phyloP scores from a whole-genome alignment of 2,797 vertebrate species.

The Danio tinwini region DNA sequence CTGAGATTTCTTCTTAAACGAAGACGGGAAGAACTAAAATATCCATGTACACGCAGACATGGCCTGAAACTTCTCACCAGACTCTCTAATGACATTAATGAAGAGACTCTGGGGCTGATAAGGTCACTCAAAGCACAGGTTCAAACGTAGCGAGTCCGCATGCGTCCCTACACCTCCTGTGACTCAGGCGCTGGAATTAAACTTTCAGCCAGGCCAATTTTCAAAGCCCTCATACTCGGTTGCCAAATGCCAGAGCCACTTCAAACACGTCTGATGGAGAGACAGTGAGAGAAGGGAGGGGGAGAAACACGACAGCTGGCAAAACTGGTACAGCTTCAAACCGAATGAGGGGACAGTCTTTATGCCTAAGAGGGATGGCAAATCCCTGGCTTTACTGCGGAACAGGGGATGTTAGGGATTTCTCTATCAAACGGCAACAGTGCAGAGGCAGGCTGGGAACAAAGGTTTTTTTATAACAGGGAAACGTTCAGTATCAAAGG shows the following conservation, averaged over 20 bases:
- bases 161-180: constrained; percentile 34
- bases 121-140: constrained; percentile 38
- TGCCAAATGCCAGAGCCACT: constrained; percentile 72
- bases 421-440: constrained; percentile 70
- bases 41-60: too few relatives aligned
- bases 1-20: too few relatives aligned
- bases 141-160: constrained; percentile 31
- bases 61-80: neutral
- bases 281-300: constrained; percentile 45
- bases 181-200: constrained; percentile 48
- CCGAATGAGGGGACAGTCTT: constrained; percentile 71
- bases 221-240: constrained; percentile 69
- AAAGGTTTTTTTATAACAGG: constrained; percentile 62
- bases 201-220: constrained; percentile 62
- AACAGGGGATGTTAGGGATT: constrained; percentile 73
- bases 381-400: constrained; percentile 64
- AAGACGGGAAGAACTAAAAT: too few relatives aligned
- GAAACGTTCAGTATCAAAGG: constrained; percentile 58
- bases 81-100: constrained; percentile 23
- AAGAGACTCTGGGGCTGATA: constrained; percentile 16
- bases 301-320: constrained; percentile 59
- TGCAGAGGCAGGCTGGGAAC: constrained; percentile 59
- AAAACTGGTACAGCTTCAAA: constrained; percentile 78
- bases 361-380: constrained; percentile 69
- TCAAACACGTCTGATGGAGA: constrained; percentile 48